These are phyloP conservation scores for Allolobophora icterica DNA, from an alignment of 2,888 invertebrate species.

Conservation along the genomic window DNA sequence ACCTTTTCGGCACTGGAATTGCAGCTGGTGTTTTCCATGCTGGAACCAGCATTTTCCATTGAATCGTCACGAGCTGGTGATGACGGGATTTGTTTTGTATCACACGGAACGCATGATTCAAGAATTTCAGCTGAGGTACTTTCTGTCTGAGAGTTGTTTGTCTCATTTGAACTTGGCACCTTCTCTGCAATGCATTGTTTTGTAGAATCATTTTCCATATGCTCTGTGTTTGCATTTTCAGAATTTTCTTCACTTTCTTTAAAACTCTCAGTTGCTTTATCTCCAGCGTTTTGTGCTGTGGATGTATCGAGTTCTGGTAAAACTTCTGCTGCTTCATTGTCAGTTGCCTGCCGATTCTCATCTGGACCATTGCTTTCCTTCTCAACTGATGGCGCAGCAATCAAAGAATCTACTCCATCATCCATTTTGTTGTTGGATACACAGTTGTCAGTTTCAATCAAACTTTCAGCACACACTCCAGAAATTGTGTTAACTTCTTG, in stretches of 20 bases:
- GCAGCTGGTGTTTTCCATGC: conserved; percentile 10
- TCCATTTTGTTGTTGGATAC: neutral
- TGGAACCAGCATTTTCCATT: conserved; percentile 17
- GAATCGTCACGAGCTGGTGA: neutral
- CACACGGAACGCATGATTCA: neutral
- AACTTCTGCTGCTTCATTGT: neutral
- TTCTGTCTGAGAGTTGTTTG: neutral
- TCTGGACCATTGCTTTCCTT: neutral
- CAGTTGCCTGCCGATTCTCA: neutral
- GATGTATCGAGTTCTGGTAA: neutral
- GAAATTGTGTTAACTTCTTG: neutral
- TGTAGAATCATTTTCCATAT: neutral
- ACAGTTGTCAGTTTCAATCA: neutral
- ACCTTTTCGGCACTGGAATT: conserved; percentile 3
- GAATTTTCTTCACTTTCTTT: neutral
- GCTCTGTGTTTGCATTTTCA: neutral
- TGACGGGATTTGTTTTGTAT: neutral
- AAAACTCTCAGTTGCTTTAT: neutral
- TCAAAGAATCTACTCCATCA: neutral
- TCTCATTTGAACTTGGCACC: neutral
- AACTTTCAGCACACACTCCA: neutral
- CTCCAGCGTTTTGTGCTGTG: neutral
- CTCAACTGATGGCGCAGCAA: neutral
- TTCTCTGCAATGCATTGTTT: neutral
- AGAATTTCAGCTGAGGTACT: neutral